These are phyloP conservation scores for Drosophila sp. DNA, from an alignment of 1,140 invertebrate genomes.

Conservation along the genomic window DNA sequence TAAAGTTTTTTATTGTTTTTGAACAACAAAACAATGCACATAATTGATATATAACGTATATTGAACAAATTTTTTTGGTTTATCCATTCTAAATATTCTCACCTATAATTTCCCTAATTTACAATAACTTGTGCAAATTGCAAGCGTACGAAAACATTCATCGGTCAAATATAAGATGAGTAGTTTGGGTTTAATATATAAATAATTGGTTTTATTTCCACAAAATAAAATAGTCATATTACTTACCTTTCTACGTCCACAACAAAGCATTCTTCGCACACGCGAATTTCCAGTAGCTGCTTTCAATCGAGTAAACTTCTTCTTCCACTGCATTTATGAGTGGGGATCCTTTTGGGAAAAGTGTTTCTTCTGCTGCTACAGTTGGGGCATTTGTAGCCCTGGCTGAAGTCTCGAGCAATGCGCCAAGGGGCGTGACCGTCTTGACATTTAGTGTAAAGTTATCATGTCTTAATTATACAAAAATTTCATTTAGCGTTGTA, in stretches of 20 bases:
- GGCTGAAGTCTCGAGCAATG: conserved; percentile 46
- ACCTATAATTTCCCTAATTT: too few species aligned
- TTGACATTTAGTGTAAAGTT: conserved; percentile 27
- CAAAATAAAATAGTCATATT: neutral
- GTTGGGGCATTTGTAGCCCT: conserved; percentile 47
- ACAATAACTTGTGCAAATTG: too few species aligned
- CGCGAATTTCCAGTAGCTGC: conserved; percentile 89
- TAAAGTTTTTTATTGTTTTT: too few species aligned
- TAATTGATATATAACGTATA: too few species aligned
- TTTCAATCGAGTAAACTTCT: conserved; percentile 90
- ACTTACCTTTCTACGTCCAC: conserved; percentile 93
- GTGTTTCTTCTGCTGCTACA: conserved; percentile 49
- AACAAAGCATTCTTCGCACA: conserved; percentile 93
- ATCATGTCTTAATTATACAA: conserved; percentile 43
- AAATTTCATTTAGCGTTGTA: conserved; percentile 50
- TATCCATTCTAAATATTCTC: too few species aligned
- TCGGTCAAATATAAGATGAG: too few species aligned
- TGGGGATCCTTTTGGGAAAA: conserved; percentile 76
- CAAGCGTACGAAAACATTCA: too few species aligned
- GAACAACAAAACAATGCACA: too few species aligned
- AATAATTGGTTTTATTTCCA: too few species aligned
- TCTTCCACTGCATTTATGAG: conserved; percentile 89
- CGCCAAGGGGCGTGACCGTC: conserved; percentile 22
- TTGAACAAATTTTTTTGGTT: too few species aligned
- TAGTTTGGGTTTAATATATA: too few species aligned